Evolutionary conservation across 1,140 invertebrate species (phyloP).

Genomic region (Agrilus planipennis): DNA sequence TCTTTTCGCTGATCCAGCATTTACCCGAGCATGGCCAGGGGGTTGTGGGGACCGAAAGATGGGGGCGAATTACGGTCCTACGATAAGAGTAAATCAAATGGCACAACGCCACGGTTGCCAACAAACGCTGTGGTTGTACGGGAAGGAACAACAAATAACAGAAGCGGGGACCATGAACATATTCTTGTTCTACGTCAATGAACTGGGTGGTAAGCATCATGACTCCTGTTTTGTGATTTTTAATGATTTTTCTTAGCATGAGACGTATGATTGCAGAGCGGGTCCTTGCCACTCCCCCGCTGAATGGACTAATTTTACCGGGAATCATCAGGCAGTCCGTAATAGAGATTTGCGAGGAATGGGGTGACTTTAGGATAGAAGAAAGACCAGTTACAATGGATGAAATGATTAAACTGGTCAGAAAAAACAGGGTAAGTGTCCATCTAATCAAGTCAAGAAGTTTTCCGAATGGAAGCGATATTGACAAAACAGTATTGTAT

Average conservation of each 20-base stretch:
- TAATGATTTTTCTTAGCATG: slow-evolving; percentile 1
- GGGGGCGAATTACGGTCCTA: slow-evolving; percentile 87
- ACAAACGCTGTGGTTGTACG: slow-evolving; percentile 96
- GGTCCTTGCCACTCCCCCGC: slow-evolving; percentile 85
- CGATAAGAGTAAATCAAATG: slow-evolving; percentile 67
- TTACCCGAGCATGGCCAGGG: slow-evolving; percentile 87
- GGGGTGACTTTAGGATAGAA: slow-evolving; percentile 77
- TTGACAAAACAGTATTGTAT: background rate
- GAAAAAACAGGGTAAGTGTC: slow-evolving; percentile 69
- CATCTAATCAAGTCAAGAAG: too few species aligned
- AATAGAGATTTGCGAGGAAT: slow-evolving; percentile 65
- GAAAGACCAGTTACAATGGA: slow-evolving; percentile 82
- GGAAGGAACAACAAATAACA: slow-evolving; percentile 86
- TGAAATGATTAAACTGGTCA: slow-evolving; percentile 59
- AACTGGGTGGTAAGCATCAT: slow-evolving; percentile 74
- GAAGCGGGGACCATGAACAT: slow-evolving; percentile 99
- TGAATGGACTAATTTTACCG: slow-evolving; percentile 85
- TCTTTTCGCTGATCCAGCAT: slow-evolving; percentile 67
- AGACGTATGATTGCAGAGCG: slow-evolving; percentile 50
- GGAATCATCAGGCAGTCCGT: slow-evolving; percentile 86
- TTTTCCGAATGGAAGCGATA: background rate
- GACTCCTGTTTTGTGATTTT: too few species aligned
- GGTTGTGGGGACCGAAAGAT: slow-evolving; percentile 91
- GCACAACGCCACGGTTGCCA: slow-evolving; percentile 75
- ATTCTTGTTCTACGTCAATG: slow-evolving; percentile 80